These are phyloP conservation scores for Chaenogobius annularis DNA, from an alignment of 2,113 vertebrate genomes.

Conservation along the genomic window DNA sequence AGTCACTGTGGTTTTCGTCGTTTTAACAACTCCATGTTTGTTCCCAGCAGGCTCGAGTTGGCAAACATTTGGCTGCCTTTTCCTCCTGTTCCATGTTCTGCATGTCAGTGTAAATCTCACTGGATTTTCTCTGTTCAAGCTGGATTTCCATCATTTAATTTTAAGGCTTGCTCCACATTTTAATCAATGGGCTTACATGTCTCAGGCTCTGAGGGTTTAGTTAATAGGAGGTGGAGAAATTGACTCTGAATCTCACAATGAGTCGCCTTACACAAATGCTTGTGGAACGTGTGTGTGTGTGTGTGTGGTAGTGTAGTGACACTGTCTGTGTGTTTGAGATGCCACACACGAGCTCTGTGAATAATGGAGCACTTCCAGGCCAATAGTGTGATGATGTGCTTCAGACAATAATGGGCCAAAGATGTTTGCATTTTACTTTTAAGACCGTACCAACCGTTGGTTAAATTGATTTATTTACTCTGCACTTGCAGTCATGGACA, in stretches of 20 bases:
- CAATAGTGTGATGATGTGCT: background rate
- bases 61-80: slow-evolving; percentile 26
- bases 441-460: background rate
- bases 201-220: slow-evolving; percentile 36
- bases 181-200: slow-evolving; percentile 40
- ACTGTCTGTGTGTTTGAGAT: background rate
- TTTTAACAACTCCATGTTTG: slow-evolving; percentile 45
- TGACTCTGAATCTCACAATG: slow-evolving; percentile 37
- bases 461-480: background rate
- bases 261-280: slow-evolving; percentile 22
- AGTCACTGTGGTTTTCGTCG: slow-evolving; percentile 41
- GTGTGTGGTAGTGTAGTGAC: background rate
- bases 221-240: slow-evolving; percentile 45
- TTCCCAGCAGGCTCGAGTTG: slow-evolving; percentile 40
- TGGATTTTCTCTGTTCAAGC: slow-evolving; percentile 47
- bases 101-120: slow-evolving; percentile 31
- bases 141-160: slow-evolving; percentile 60
- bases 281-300: background rate
- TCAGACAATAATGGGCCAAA: background rate
- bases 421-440: background rate
- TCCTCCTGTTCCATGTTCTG: slow-evolving; percentile 24
- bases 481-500: slow-evolving; percentile 80
- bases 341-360: background rate
- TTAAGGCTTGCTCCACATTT: slow-evolving; percentile 55
- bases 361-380: background rate